These are phyloP conservation scores for Chunga burmeisteri DNA, from an alignment of 2,113 vertebrate species.

Conservation along the genomic window DNA sequence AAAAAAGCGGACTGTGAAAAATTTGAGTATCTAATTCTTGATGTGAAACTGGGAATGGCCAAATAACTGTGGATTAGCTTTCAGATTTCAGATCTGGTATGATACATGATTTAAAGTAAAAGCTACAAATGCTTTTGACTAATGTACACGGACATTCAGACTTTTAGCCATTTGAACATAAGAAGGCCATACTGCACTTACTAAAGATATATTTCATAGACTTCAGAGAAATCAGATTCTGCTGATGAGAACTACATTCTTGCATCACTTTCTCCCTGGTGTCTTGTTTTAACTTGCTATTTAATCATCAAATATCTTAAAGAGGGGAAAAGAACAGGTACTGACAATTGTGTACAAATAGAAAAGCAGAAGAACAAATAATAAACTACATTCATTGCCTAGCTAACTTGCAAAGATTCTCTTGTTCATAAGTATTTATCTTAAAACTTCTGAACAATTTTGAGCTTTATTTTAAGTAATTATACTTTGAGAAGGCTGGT, in stretches of 20 bases:
- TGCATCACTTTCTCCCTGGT: not conserved
- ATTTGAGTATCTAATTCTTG: not conserved
- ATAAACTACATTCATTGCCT: not conserved
- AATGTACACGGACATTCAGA: not conserved
- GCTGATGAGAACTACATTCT: not conserved
- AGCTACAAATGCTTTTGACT: not conserved
- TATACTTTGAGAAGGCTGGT: not conserved
- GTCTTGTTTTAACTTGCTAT: not conserved
- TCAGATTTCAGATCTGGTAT: not conserved
- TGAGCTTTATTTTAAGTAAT: not conserved
- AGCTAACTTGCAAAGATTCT: not conserved
- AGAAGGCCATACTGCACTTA: not conserved
- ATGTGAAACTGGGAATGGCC: not conserved
- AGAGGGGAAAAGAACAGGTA: not conserved
- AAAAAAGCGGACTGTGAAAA: not conserved
- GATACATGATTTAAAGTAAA: constrained; percentile 5
- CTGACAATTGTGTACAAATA: not conserved
- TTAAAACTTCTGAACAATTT: not conserved
- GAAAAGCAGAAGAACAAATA: not conserved
- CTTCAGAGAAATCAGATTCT: not conserved
- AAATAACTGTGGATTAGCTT: not conserved
- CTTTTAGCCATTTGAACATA: not conserved
- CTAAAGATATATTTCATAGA: not conserved
- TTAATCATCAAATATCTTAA: not conserved
- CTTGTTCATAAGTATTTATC: not conserved